Percentiles rank a stretch among this genome's conserved stretches.
Evolutionary conservation across 2,888 invertebrate genomes (phyloP).

Genomic region (Aspidiotus destructor): DNA sequence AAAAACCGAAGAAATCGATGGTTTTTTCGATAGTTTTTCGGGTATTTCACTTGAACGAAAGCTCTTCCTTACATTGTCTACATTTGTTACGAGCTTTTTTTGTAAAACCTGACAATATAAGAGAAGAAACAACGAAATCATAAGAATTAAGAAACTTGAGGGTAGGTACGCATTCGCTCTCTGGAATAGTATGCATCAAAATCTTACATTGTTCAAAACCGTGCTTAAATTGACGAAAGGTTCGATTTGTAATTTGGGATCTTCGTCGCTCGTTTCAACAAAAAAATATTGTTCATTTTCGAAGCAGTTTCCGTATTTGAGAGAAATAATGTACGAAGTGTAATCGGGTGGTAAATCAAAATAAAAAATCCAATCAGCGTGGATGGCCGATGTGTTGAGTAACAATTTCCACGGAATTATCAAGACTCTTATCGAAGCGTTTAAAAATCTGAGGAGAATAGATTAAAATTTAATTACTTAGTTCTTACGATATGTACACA

Average conservation of each 20-base stretch:
- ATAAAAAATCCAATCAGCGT: conserved; percentile 22
- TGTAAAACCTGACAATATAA: too few species aligned
- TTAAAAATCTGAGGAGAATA: conserved; percentile 11
- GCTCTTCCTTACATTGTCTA: too few species aligned
- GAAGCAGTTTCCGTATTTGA: conserved; percentile 2
- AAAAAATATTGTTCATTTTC: conserved; percentile 15
- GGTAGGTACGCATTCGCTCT: too few species aligned
- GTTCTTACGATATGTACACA: too few species aligned
- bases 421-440: conserved; percentile 9
- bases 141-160: too few species aligned
- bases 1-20: too few species aligned
- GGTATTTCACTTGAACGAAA: too few species aligned
- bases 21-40: too few species aligned
- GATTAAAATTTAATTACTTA: not conserved
- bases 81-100: too few species aligned
- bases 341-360: conserved; percentile 15
- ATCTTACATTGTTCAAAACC: conserved; percentile 15
- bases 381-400: conserved; percentile 2
- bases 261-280: too few species aligned
- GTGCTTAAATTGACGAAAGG: conserved; percentile 10
- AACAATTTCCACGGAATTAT: conserved; percentile 12
- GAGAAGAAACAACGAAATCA: too few species aligned
- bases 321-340: conserved; percentile 10
- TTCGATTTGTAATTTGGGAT: not conserved
- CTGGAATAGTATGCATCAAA: too few species aligned